phyloP scores from a whole-genome alignment of 2,888 invertebrate genomes.

The Parnassius glacialis region DNA sequence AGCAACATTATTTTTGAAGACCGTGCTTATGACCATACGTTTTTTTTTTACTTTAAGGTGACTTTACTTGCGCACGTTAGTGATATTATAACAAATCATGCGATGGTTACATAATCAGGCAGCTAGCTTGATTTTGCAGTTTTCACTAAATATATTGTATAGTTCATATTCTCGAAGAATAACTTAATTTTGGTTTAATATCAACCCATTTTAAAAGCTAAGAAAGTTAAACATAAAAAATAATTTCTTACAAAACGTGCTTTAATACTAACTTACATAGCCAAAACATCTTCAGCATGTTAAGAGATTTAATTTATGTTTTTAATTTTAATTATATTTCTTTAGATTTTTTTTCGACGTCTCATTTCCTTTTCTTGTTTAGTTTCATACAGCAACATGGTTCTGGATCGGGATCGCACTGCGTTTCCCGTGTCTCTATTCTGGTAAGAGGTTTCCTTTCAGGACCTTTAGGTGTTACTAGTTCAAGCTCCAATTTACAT shows the following conservation, averaged over 20 bases:
- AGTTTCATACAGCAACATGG: conserved; percentile 48
- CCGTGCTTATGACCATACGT: conserved; percentile 43
- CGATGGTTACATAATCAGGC: neutral
- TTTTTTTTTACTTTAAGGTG: conserved; percentile 8
- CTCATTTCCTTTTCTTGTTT: conserved; percentile 42
- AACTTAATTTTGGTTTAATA: no score
- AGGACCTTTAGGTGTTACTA: conserved; percentile 83
- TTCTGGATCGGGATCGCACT: conserved; percentile 61
- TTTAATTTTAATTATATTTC: no score
- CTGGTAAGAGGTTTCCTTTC: conserved; percentile 74
- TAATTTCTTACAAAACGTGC: no score
- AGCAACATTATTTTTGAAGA: no score
- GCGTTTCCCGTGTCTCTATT: conserved; percentile 65
- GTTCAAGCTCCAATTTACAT: conserved; percentile 82
- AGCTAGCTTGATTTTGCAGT: no score
- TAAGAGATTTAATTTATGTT: no score
- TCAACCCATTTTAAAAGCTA: no score
- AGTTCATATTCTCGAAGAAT: no score
- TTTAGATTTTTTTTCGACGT: neutral
- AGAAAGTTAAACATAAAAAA: no score
- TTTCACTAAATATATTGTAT: no score
- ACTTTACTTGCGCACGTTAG: conserved; percentile 4
- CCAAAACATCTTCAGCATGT: no score
- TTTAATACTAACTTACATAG: no score
- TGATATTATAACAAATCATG: conserved; percentile 15